These are phyloP conservation scores for Barbus barbus DNA, from an alignment of 2,113 vertebrate genomes.

Conservation along the genomic window DNA sequence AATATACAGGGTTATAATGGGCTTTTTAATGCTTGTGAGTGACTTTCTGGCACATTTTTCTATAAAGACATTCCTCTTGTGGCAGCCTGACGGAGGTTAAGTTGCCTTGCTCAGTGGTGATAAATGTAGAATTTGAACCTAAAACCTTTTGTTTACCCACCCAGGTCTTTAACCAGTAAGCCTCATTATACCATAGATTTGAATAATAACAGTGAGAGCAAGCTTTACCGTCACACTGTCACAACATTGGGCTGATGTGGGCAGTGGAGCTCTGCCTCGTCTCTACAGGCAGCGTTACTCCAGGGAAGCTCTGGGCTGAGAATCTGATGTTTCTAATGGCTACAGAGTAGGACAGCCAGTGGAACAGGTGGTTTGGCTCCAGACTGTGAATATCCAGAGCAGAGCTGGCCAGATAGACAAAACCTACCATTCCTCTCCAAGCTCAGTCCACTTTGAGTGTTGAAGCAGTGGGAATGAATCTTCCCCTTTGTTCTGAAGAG, in stretches of 20 bases:
- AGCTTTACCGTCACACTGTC: not conserved
- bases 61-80: not conserved
- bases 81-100: not conserved
- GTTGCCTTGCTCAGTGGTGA: not conserved
- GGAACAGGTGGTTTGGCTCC: conserved; percentile 26
- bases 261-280: not conserved
- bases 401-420: not conserved
- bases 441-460: not conserved
- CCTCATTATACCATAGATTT: not conserved
- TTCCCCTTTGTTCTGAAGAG: not conserved
- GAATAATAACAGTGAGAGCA: not conserved
- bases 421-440: not conserved
- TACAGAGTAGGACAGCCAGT: too few relatives aligned
- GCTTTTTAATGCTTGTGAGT: not conserved
- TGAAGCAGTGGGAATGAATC: not conserved
- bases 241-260: not conserved
- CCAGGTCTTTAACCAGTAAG: not conserved
- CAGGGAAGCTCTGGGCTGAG: conserved; percentile 7
- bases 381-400: not conserved
- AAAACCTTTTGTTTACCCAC: not conserved
- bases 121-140: not conserved
- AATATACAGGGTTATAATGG: not conserved
- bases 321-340: not conserved
- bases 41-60: not conserved
- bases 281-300: not conserved